Evolutionary conservation across 1,140 invertebrate genomes (phyloP), one percentile per base, ranked within the genome.

Genomic region (Leptinotarsa defecta): DNA sequence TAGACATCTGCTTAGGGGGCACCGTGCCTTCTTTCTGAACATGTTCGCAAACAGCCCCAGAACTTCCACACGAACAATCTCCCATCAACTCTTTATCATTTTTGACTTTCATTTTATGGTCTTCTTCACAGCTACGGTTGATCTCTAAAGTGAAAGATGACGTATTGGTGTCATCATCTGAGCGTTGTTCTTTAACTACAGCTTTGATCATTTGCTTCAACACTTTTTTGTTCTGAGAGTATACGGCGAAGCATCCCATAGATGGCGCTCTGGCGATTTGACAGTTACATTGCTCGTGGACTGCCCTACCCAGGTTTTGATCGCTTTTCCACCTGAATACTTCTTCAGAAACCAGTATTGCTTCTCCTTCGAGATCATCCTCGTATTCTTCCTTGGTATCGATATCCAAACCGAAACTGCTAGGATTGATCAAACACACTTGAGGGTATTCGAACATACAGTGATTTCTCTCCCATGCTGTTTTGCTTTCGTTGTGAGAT

Each of bases 41-140:
- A 24, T 49, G 43, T 43, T 24, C 17, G 52, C 74, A 69, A 63
- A 43, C 63, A 68, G n/a, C 15, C 8, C 24, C 24, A 63, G 63
- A 15, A 73, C 6, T 64, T n/a, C 34, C 61, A 48, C 17, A 48
- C 6, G 20, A 71, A 49, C 61, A 73, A 61, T 64, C 61, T 19
- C 6, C 2, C 62, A 67, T 4, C 48, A 71, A 13, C 5, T 71
- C 49, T 27, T 49, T 17, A 11, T 19, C 62, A 11, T 17, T 48
- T 48, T 34, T 13, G n/a, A 57, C 5, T 3, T n/a, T 57, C 52
- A 57, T 57, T 57, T 57, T 57, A 15, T 57, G 15, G 15, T 57
- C 52, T 57, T 57, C 52, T 57, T 57, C 52, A 57, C 15, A 57
- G 13, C 52, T 57, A 19, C 15, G 52, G 15, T 57, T 57, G 15